phyloP scores from a whole-genome alignment of 2,888 invertebrate species.

The Diarsia dahlii region DNA sequence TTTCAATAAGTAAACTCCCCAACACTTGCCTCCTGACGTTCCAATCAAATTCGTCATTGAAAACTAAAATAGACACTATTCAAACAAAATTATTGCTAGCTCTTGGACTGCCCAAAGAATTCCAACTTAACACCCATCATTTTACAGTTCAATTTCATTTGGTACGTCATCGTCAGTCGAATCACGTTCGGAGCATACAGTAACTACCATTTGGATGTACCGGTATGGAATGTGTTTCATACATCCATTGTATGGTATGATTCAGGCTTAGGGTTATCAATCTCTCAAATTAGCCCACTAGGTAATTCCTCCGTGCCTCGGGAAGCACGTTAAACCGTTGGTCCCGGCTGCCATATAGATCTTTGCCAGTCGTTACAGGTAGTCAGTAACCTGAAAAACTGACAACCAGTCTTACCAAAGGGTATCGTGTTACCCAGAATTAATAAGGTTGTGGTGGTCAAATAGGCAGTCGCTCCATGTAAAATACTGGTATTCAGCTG shows the following conservation, averaged over 20 bases:
- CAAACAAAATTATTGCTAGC: conserved; percentile 45
- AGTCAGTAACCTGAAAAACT: too few relatives aligned
- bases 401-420: too few relatives aligned
- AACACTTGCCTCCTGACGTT: conserved; percentile 47
- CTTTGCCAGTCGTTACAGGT: too few relatives aligned
- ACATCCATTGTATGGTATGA: conserved; percentile 61
- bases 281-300: not conserved
- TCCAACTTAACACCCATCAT: conserved; percentile 18
- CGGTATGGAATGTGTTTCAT: conserved; percentile 56
- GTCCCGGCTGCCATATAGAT: too few relatives aligned
- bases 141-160: conserved; percentile 39
- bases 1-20: conserved; percentile 34
- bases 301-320: too few relatives aligned
- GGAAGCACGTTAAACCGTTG: too few relatives aligned
- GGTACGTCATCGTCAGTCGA: conserved; percentile 46
- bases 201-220: conserved; percentile 56
- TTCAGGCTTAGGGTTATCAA: conserved; percentile 4
- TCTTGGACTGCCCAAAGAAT: conserved; percentile 24
- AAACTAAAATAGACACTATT: conserved; percentile 63
- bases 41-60: conserved; percentile 59
- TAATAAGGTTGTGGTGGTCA: too few relatives aligned
- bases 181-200: conserved; percentile 61
- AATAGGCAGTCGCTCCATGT: too few relatives aligned
- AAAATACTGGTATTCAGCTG: too few relatives aligned
- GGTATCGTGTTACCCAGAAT: too few relatives aligned